Evolutionary conservation across 2,113 vertebrate genomes (phyloP).

Genomic region (Notiomystis cincta): DNA sequence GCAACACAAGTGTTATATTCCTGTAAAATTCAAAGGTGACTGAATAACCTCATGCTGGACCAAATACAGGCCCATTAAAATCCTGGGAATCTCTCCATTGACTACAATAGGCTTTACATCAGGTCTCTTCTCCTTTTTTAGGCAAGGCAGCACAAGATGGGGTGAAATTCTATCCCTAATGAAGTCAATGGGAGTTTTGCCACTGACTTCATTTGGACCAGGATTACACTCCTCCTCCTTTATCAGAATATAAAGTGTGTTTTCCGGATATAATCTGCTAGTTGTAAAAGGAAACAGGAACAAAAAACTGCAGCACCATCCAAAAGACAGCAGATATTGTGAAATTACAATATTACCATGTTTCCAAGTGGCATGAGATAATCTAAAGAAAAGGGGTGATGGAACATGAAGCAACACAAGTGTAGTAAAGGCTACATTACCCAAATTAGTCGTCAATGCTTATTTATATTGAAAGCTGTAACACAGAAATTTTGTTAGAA

Average conservation of each 20-base stretch:
- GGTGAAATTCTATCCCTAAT: conserved; percentile 44
- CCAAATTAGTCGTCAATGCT: not conserved
- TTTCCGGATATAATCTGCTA: conserved; percentile 19
- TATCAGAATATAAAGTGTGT: conserved; percentile 13
- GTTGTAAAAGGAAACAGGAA: not conserved
- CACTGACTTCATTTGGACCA: conserved; percentile 50
- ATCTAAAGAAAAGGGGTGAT: not conserved
- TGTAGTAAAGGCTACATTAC: not conserved
- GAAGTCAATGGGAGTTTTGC: conserved; percentile 38
- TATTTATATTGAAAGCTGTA: not conserved
- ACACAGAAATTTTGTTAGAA: not conserved
- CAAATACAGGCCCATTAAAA: conserved; percentile 35
- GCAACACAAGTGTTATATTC: not conserved
- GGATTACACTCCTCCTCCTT: not conserved
- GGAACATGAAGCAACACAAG: not conserved
- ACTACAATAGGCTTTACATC: conserved; percentile 45
- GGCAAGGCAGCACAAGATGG: conserved; percentile 25
- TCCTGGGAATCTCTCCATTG: conserved; percentile 41
- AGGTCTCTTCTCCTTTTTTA: conserved; percentile 57
- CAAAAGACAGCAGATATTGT: not conserved
- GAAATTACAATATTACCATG: not conserved
- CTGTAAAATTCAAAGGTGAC: conserved; percentile 43
- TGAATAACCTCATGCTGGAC: conserved; percentile 46
- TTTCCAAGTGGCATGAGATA: not conserved
- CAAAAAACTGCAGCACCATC: not conserved